Percentiles rank a stretch among this genome's conserved stretches.
phyloP scores from a whole-genome alignment of 2,113 vertebrate species.

The Fregetta grallaria region DNA sequence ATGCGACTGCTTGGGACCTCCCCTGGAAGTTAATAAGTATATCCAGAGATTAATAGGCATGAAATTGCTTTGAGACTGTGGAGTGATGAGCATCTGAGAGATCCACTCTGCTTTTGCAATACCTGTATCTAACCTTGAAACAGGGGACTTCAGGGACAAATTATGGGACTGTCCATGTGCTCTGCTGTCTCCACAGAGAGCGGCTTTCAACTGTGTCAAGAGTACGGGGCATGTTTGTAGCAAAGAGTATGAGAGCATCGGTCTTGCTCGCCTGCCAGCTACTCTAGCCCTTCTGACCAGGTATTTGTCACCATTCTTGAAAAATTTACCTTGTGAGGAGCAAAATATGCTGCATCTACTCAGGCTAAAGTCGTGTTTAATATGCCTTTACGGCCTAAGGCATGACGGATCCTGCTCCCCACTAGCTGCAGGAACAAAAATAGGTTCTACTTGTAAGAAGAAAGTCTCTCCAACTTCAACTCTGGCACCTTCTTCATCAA shows the following conservation, averaged over 20 bases:
- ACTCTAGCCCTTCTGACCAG: not conserved
- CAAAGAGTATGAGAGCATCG: not conserved
- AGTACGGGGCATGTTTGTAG: not conserved
- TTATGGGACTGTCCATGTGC: not conserved
- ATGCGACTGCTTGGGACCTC: fast-evolving
- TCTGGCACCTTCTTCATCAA: not conserved
- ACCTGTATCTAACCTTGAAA: not conserved
- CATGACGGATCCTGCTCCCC: not conserved
- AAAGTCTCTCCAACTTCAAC: not conserved
- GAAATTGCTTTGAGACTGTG: not conserved
- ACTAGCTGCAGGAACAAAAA: not conserved
- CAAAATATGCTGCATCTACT: not conserved
- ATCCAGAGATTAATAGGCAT: not conserved
- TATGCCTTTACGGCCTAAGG: not conserved
- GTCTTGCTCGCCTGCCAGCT: not conserved
- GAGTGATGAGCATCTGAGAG: not conserved
- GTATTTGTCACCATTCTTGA: not conserved
- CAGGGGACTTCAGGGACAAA: not conserved
- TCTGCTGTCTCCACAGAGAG: not conserved
- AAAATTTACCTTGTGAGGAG: not conserved
- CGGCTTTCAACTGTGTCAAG: not conserved
- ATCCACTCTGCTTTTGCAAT: not conserved
- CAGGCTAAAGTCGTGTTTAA: not conserved
- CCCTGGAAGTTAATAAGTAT: not conserved
- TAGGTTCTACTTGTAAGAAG: not conserved